Evolutionary conservation across 2,113 vertebrate genomes (phyloP), one percentile per base, ranked within the genome.

Genomic region (Camelus bactrianus): DNA sequence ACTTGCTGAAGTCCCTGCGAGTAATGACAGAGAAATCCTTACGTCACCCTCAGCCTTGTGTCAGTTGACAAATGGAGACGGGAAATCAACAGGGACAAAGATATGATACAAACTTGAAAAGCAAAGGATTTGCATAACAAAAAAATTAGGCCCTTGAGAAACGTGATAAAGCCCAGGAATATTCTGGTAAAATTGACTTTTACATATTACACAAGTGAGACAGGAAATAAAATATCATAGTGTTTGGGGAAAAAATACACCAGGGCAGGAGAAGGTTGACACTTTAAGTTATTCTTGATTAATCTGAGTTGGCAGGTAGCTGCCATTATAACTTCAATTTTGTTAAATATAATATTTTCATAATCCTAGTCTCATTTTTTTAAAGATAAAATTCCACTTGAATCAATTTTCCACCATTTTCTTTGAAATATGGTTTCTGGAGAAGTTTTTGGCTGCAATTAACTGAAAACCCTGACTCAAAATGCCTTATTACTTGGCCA

Each of bases 171-270:
- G 5, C n/a, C 80, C 54, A 52, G n/a, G 32, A 82, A 80, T 90
- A 60, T 75, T 91, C 50, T 69, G 9, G 50, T 35, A 70, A 88
- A 96, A 94, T 28, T 86, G 76, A 81, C 54, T 70, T 89, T 81
- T 89, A 16, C 19, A 6, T 81, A 38, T 83, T 82, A 54, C 24
- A 38, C 69, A 67, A 86, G 28, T 70, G 72, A 96, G 52, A 69
- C 22, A 35, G 69, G 72, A 93, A 87, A 84, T 72, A 17, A 88
- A 87, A 35, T 58, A 52, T 14, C 24, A 48, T 35, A 50, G 19
- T 82, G 80, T 77, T 91, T 72, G 52, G 46, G 24, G 15, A 22
- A 92, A 93, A 50, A 93, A 50, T 77, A 52, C 19, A 38, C 30
- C 12, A 28, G 48, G 30, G 12, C 30, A 20, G 58, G 28, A 48